Percentiles rank a stretch among this genome's conserved stretches.
phyloP scores from a whole-genome alignment of 1,140 invertebrate genomes.

The Zaprionus camerounensis region DNA sequence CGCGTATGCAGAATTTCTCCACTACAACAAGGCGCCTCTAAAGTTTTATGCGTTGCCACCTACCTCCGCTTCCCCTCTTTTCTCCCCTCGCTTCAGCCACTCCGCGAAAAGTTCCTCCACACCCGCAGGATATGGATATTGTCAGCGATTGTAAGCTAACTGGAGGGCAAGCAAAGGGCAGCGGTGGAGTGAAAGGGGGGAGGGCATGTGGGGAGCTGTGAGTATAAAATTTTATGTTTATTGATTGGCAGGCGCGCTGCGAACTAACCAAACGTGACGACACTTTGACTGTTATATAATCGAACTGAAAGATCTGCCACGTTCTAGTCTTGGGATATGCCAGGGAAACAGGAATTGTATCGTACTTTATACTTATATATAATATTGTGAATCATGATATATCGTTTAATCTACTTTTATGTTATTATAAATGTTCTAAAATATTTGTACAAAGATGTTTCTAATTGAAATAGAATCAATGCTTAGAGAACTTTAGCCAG shows the following conservation, averaged over 20 bases:
- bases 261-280: constrained; percentile 37
- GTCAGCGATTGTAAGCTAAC: constrained; percentile 49
- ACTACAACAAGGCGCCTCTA: constrained; percentile 69
- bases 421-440: too few species aligned
- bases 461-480: too few species aligned
- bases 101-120: background rate
- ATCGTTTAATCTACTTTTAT: too few species aligned
- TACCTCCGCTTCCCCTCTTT: background rate
- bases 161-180: background rate
- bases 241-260: constrained; percentile 65
- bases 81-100: too few species aligned
- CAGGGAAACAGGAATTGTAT: too few species aligned
- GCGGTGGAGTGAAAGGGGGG: constrained; percentile 7
- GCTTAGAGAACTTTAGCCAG: too few species aligned
- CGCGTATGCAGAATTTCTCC: constrained; percentile 73
- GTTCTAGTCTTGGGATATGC: too few species aligned
- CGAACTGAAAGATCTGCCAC: constrained; percentile 5
- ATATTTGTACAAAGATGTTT: too few species aligned
- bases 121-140: constrained; percentile 43
- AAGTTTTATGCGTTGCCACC: constrained; percentile 69
- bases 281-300: constrained; percentile 54
- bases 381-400: too few species aligned
- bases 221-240: constrained; percentile 72
- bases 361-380: too few species aligned
- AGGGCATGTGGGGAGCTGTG: background rate